phyloP scores from a whole-genome alignment of 2,797 vertebrate species.

The Falco peregrinus region DNA sequence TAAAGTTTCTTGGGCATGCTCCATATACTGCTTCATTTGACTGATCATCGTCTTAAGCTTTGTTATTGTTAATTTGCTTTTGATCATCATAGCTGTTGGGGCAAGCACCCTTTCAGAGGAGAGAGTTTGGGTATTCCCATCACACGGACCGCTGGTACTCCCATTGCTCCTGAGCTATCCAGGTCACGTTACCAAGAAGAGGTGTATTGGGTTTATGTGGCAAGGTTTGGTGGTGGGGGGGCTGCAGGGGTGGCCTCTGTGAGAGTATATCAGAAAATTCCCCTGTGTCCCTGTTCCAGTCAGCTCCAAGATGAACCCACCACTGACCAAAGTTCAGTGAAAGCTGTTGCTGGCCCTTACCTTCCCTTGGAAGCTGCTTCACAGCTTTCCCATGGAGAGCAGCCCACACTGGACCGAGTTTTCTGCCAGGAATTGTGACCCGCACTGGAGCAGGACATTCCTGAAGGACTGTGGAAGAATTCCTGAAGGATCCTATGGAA shows the following conservation, averaged over 20 bases:
- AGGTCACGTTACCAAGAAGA: background rate
- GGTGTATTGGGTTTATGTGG: rapidly evolving
- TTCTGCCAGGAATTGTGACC: background rate
- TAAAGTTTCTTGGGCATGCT: background rate
- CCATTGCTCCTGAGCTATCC: background rate
- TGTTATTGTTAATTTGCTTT: background rate
- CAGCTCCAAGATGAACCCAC: background rate
- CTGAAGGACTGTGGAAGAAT: background rate
- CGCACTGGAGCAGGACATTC: background rate
- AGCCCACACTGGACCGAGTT: rapidly evolving
- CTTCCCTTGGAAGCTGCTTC: background rate
- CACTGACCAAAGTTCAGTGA: background rate
- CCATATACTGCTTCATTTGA: background rate
- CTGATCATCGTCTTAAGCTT: background rate
- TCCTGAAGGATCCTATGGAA: background rate
- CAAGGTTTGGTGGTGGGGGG: background rate
- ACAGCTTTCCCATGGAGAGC: background rate
- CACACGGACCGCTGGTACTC: background rate
- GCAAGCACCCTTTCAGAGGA: background rate
- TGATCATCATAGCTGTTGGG: background rate
- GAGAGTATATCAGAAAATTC: background rate
- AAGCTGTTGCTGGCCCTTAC: background rate
- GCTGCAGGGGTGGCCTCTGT: background rate
- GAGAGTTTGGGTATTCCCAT: background rate
- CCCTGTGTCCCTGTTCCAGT: background rate